Conservation (phyloP, 2,113 vertebrate genomes). For the Pelobates fuscus region DNA sequence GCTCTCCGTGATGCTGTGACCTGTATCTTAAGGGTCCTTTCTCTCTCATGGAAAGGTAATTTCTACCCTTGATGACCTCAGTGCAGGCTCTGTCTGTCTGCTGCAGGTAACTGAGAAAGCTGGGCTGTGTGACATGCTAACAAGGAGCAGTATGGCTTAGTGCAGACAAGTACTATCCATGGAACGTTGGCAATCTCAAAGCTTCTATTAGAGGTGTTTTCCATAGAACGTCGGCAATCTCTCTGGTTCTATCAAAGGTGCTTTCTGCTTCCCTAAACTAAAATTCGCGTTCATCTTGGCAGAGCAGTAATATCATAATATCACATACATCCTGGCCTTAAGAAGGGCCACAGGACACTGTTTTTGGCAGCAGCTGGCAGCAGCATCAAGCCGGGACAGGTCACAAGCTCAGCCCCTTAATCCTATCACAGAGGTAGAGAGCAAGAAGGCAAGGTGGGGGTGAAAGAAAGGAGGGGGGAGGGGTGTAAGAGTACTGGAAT, state of each 20-base stretch:
- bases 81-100: not conserved
- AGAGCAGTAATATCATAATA: not conserved
- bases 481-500: conserved; percentile 34
- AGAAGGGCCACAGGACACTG: not conserved
- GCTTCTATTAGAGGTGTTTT: not conserved
- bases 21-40: conserved; percentile 15
- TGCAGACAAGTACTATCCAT: not conserved
- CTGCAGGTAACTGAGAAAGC: conserved; percentile 28
- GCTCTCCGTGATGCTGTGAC: not conserved
- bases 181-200: too few relatives aligned
- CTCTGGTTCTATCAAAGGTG: not conserved
- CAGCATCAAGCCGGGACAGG: conserved; percentile 14
- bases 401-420: conserved; percentile 8
- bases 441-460: not conserved
- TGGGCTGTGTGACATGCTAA: not conserved
- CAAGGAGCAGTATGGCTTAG: not conserved
- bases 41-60: conserved; percentile 14
- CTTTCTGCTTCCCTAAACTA: not conserved
- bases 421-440: conserved; percentile 22
- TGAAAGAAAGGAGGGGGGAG: not conserved
- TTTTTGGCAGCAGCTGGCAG: conserved; percentile 24
- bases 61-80: not conserved
- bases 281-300: not conserved
- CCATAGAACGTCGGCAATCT: not conserved
- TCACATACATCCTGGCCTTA: not conserved